Percentiles rank a stretch among this genome's conserved stretches.
Evolutionary conservation across 2,113 vertebrate genomes (phyloP).

Genomic region (Cyphomyrus plagiostoma): DNA sequence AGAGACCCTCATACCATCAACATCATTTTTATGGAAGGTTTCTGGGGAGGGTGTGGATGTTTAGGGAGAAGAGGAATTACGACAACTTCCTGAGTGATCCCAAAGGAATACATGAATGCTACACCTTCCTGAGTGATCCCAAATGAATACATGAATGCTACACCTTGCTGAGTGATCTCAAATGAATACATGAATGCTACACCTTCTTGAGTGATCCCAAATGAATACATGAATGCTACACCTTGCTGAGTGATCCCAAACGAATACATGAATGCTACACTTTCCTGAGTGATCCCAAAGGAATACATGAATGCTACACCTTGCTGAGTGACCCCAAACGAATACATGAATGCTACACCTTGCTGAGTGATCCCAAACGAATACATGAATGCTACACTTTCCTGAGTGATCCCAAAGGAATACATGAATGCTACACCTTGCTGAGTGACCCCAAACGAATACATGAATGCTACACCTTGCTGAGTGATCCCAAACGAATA

Average conservation of each 20-base stretch:
- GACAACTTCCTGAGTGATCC: neutral
- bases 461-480: neutral
- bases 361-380: neutral
- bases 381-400: neutral
- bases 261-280: neutral
- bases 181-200: neutral
- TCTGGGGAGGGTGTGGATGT: neutral
- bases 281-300: neutral
- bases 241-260: neutral
- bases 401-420: neutral
- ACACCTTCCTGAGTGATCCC: neutral
- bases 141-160: neutral
- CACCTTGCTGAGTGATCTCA: neutral
- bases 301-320: neutral
- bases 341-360: neutral
- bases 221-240: neutral
- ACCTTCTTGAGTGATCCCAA: neutral
- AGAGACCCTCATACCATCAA: neutral
- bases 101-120: neutral
- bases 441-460: neutral
- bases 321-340: neutral
- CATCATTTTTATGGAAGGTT: neutral
- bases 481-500: neutral
- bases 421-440: neutral
- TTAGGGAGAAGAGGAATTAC: neutral